Evolutionary conservation across 2,113 vertebrate genomes (phyloP).

Genomic region (Cololabis saira): DNA sequence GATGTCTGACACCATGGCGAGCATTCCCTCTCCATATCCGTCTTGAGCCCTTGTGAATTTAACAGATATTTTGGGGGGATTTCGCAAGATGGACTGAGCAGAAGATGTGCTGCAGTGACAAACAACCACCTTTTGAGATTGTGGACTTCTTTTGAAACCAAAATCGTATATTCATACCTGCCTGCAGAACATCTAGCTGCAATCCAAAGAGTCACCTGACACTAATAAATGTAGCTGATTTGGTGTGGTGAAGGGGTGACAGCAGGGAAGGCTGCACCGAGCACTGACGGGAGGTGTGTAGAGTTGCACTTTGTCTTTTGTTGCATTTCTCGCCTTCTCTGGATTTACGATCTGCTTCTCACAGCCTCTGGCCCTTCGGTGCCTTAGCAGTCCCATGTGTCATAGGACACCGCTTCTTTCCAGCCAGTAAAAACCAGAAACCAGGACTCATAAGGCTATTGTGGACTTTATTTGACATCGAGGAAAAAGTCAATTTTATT

Average conservation of each 20-base stretch:
- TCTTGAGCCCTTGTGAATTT: slow-evolving; percentile 40
- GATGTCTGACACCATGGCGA: slow-evolving; percentile 65
- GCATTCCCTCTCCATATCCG: slow-evolving; percentile 7
- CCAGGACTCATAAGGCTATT: not conserved
- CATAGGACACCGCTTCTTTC: slow-evolving; percentile 59
- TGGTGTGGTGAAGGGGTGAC: slow-evolving; percentile 36
- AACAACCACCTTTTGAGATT: too few relatives aligned
- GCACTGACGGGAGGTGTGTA: slow-evolving; percentile 46
- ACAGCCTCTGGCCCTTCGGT: slow-evolving; percentile 45
- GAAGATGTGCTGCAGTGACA: slow-evolving; percentile 39
- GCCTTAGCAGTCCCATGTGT: slow-evolving; percentile 46
- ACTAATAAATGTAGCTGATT: slow-evolving; percentile 71
- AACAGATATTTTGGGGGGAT: slow-evolving; percentile 53
- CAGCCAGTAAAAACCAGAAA: slow-evolving; percentile 21
- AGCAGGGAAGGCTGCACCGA: slow-evolving; percentile 22
- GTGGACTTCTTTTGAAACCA: too few relatives aligned
- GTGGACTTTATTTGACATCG: slow-evolving; percentile 5
- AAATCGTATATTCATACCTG: not conserved
- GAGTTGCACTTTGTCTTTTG: slow-evolving; percentile 64
- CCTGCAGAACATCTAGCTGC: slow-evolving; percentile 40
- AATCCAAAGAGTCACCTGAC: slow-evolving; percentile 66
- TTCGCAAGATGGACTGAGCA: slow-evolving; percentile 49
- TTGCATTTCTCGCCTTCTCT: slow-evolving; percentile 58
- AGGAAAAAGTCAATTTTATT: not conserved
- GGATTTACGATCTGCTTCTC: slow-evolving; percentile 64